These are phyloP conservation scores for Spilogale gracilis DNA, from an alignment of 2,113 vertebrate species.

Conservation along the genomic window DNA sequence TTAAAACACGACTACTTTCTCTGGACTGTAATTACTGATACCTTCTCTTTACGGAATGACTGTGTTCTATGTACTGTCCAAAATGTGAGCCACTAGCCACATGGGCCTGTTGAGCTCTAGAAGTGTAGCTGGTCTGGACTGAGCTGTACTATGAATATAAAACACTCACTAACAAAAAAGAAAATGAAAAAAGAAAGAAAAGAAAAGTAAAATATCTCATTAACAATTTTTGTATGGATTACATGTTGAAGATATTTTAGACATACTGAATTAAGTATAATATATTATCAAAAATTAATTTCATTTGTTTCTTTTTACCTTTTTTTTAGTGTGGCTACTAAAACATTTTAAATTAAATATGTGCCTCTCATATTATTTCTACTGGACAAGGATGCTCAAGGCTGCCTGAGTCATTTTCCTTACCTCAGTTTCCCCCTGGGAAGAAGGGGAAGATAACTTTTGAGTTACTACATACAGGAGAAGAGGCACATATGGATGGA, in stretches of 20 bases:
- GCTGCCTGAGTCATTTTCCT: not conserved
- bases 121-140: not conserved
- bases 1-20: not conserved
- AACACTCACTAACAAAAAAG: not conserved
- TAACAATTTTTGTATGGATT: not conserved
- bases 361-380: not conserved
- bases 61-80: not conserved
- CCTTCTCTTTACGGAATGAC: not conserved
- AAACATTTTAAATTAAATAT: conserved; percentile 2
- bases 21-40: not conserved
- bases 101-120: not conserved
- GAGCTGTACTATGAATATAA: not conserved
- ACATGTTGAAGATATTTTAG: conserved; percentile 7
- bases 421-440: not conserved
- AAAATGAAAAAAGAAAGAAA: not conserved
- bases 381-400: not conserved
- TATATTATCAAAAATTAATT: conserved; percentile 27
- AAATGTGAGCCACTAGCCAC: not conserved
- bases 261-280: not conserved
- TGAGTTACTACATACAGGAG: not conserved
- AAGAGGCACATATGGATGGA: not conserved
- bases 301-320: not conserved
- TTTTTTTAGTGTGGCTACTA: not conserved
- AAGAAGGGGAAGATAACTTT: not conserved
- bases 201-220: not conserved